A percentile compares a stretch with the other conserved stretches of the same genome.
phyloP scores from a whole-genome alignment of 1,140 invertebrate genomes.

The Megathymus violae region DNA sequence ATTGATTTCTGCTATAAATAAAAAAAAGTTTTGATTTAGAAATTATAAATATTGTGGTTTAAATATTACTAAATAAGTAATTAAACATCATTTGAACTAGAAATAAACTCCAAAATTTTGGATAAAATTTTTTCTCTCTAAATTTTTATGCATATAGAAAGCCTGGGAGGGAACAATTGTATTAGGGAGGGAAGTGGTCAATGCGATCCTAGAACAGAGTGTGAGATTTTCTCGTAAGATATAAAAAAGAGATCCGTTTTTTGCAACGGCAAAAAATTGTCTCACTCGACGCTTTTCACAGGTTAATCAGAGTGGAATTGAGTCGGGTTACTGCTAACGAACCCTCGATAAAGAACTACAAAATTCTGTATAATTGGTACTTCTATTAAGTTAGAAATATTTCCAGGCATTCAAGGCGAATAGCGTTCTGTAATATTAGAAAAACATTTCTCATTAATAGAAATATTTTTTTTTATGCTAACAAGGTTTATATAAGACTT shows the following conservation, averaged over 20 bases:
- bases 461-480: background rate
- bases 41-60: no score
- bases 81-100: no score
- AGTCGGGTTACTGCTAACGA: background rate
- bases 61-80: no score
- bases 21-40: no score
- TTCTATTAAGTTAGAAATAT: background rate
- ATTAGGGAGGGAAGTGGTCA: no score
- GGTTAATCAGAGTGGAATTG: background rate
- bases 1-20: no score
- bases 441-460: background rate
- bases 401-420: background rate
- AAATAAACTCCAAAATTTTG: no score
- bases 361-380: background rate
- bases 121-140: no score
- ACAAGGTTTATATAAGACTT: background rate
- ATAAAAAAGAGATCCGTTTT: background rate
- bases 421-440: background rate
- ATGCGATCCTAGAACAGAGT: no score
- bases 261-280: background rate
- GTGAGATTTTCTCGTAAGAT: no score
- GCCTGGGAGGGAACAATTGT: no score
- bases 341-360: background rate
- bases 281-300: background rate
- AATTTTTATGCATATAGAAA: no score